These are phyloP conservation scores for Tapirus indicus DNA, from an alignment of 2,797 vertebrate species.

Conservation along the genomic window DNA sequence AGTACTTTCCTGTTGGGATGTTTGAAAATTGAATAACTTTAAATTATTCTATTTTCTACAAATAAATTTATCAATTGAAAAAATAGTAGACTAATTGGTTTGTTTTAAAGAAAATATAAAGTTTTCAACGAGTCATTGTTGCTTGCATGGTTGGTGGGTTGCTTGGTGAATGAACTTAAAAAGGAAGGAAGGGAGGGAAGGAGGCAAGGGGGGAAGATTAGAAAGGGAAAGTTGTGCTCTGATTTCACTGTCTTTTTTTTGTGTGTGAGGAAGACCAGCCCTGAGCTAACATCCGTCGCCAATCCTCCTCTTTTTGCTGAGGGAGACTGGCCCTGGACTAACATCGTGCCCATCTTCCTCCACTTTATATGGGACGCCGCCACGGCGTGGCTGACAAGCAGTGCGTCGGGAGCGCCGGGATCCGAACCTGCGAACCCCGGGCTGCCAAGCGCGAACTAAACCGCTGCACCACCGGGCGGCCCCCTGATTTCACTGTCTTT, in stretches of 20 bases:
- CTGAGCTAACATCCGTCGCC: no score
- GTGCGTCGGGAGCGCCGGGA: no score
- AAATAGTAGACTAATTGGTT: background rate
- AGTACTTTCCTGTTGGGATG: background rate
- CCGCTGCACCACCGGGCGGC: no score
- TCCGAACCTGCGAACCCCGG: no score
- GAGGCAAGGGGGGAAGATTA: background rate
- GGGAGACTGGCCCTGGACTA: no score
- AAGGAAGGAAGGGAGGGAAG: background rate
- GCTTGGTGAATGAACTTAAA: background rate
- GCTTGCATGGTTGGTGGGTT: background rate
- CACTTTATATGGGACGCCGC: no score
- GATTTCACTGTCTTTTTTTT: no score
- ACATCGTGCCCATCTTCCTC: no score
- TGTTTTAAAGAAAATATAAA: constrained; percentile 10
- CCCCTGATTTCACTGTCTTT: background rate
- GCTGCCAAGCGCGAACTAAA: no score
- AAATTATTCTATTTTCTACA: background rate
- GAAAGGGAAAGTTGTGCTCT: background rate
- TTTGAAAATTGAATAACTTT: constrained; percentile 15
- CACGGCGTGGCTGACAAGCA: no score
- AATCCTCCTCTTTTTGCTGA: no score
- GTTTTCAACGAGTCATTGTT: background rate
- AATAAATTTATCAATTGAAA: background rate
- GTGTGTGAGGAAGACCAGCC: no score